Conservation (phyloP, 2,113 vertebrate genomes). For the Ailuropoda melanoleuca region DNA sequence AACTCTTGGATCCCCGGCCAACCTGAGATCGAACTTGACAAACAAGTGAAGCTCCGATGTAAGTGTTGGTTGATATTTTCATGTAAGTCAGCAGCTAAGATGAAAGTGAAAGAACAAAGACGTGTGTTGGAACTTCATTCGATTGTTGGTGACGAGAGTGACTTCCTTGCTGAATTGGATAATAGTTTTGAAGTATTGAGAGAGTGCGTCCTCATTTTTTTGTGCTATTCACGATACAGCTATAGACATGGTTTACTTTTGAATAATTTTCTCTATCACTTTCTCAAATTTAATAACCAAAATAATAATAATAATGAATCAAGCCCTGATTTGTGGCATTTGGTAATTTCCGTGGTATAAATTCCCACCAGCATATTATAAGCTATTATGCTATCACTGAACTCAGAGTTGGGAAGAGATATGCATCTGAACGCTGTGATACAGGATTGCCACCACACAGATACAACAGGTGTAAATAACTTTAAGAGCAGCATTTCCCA, state of each 20-base stretch:
- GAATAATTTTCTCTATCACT: not conserved
- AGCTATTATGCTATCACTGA: not conserved
- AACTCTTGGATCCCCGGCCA: not conserved
- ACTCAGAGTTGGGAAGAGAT: not conserved
- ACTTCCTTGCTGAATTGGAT: slow-evolving; percentile 30
- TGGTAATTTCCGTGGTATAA: not conserved
- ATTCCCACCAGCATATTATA: not conserved
- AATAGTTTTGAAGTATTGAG: slow-evolving; percentile 19
- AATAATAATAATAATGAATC: not conserved
- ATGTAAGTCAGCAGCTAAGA: slow-evolving; percentile 22
- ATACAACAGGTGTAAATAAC: not conserved
- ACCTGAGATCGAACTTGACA: not conserved
- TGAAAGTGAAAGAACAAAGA: slow-evolving; percentile 57
- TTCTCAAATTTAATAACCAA: slow-evolving; percentile 30
- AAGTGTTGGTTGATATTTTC: slow-evolving; percentile 19
- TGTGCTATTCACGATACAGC: not conserved
- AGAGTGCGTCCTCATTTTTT: not conserved
- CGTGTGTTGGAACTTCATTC: not conserved
- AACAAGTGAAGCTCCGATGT: not conserved
- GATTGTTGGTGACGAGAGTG: not conserved
- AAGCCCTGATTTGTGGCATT: not conserved
- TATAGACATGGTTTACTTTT: not conserved
- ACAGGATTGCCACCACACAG: not conserved
- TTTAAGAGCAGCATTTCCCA: not conserved
- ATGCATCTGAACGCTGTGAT: not conserved